Evolutionary conservation across 2,888 invertebrate genomes (phyloP).

Genomic region (Exephanes ischioxanthus): DNA sequence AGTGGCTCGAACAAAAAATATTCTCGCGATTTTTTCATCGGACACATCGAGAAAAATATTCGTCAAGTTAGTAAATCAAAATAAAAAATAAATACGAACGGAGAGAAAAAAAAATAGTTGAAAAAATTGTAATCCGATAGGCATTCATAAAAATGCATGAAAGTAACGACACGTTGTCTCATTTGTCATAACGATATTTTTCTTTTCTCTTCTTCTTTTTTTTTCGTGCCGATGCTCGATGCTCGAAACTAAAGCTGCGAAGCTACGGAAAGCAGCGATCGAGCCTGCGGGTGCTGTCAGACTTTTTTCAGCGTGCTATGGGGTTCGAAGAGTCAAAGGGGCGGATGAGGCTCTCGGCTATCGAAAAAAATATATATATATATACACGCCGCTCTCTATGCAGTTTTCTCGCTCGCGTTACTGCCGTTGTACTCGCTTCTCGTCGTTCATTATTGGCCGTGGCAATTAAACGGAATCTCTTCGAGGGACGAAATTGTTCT

Average conservation of each 20-base stretch:
- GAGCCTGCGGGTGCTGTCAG: conserved; percentile 61
- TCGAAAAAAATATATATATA: conserved; percentile 41
- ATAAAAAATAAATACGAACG: not conserved
- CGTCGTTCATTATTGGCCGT: conserved; percentile 70
- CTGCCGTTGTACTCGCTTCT: conserved; percentile 47
- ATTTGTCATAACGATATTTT: not conserved
- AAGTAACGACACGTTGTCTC: not conserved
- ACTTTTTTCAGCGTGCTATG: conserved; percentile 56
- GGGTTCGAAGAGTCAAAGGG: conserved; percentile 52
- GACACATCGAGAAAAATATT: not conserved
- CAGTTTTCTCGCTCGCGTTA: conserved; percentile 35
- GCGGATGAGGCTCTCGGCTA: conserved; percentile 16
- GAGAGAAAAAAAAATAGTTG: not conserved
- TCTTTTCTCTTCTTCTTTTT: conserved; percentile 1
- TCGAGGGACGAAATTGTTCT: conserved; percentile 68
- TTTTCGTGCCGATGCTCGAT: conserved; percentile 23
- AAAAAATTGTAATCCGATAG: not conserved
- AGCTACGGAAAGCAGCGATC: conserved; percentile 64
- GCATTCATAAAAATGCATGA: not conserved
- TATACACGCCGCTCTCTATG: conserved; percentile 35
- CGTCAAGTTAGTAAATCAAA: not conserved
- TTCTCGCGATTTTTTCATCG: not conserved
- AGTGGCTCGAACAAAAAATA: not conserved
- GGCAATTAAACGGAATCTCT: conserved; percentile 71
- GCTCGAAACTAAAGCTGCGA: conserved; percentile 61